Base-by-base conservation (phyloP, 1,140 invertebrate genomes). In the Drosophila funebris region DNA sequence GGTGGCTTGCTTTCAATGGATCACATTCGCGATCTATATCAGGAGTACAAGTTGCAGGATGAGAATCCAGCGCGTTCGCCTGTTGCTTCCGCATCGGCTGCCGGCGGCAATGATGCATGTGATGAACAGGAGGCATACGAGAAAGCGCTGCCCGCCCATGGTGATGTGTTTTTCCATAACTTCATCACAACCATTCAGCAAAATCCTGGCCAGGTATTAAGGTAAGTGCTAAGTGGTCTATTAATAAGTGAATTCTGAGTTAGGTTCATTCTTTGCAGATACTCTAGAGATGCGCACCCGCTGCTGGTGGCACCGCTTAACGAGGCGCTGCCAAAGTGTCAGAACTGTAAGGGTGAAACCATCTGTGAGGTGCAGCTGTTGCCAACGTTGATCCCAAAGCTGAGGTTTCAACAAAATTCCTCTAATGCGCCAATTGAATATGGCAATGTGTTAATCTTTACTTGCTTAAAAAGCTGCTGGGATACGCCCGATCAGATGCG, bases 381-480 rank as follows among this genome's bases (percentile, higher is more conserved):
- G 39, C 96, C 97, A 2, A 95, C 95, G 8, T 92, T 97, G 4
- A 95, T 97, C 54, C 94, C 95, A 29, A 94, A 95, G 58, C 91
- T 97, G 7, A 92, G 92, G 61, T 90, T 96, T 13, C 87, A 92
- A 14, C 92, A 92, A 3, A 92, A 84, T 20, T 73, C 61, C 50
- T 94, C 94, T 61, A 80, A 80, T 16, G 79, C 92, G 2, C 92
- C 94, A 8, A 93, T 97, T 27, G 96, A 98, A 91, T 97, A 96
- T 91, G 96, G 97, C 6, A 97, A 96, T 24, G 95, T 97, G 6
- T 91, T 97, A 27, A 91, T 97, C 14, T 97, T 95, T 78, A 96
- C 96, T 1, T 98, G 97, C 89, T 91, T 93, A n/a, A 93, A 94
- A 76, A 97, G 96, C 90, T 98, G 97, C 91, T 98, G 97, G 96